A percentile compares a stretch with the other conserved stretches of the same genome.
phyloP scores from a whole-genome alignment of 2,888 invertebrate genomes.

The Orchesella flavescens region DNA sequence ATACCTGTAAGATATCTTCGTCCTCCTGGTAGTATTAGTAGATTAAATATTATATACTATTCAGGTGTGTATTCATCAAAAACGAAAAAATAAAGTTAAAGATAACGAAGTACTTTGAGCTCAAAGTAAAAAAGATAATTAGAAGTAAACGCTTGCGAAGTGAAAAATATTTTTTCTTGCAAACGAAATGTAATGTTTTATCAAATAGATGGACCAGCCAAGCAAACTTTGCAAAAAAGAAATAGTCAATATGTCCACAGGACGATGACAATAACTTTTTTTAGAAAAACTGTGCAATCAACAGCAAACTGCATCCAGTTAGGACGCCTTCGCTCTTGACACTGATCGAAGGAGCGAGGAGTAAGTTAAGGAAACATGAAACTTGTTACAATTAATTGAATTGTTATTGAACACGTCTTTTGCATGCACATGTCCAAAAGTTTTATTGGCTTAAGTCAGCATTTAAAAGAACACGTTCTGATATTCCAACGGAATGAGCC shows the following conservation, averaged over 20 bases:
- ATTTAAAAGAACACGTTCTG: background rate
- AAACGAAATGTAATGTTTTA: too few relatives aligned
- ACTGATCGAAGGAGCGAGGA: constrained; percentile 12
- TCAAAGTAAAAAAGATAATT: too few relatives aligned
- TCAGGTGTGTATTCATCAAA: too few relatives aligned
- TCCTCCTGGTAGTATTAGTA: too few relatives aligned
- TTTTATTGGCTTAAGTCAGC: too few relatives aligned
- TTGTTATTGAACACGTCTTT: background rate
- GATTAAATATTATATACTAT: too few relatives aligned
- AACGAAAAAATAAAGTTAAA: too few relatives aligned
- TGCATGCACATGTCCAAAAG: background rate
- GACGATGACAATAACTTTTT: background rate
- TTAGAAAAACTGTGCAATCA: constrained; percentile 12
- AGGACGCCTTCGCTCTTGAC: constrained; percentile 36
- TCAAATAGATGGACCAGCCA: background rate
- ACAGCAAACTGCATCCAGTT: constrained; percentile 32
- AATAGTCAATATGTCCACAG: background rate
- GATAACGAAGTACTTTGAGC: too few relatives aligned
- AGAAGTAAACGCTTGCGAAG: too few relatives aligned
- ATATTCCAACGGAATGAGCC: too few relatives aligned
- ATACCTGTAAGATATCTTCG: too few relatives aligned
- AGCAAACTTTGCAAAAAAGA: background rate
- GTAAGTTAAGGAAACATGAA: background rate
- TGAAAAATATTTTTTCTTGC: too few relatives aligned
- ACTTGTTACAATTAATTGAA: background rate